Evolutionary conservation across 2,797 vertebrate genomes (phyloP).

Genomic region (Fistularia tabacaria): DNA sequence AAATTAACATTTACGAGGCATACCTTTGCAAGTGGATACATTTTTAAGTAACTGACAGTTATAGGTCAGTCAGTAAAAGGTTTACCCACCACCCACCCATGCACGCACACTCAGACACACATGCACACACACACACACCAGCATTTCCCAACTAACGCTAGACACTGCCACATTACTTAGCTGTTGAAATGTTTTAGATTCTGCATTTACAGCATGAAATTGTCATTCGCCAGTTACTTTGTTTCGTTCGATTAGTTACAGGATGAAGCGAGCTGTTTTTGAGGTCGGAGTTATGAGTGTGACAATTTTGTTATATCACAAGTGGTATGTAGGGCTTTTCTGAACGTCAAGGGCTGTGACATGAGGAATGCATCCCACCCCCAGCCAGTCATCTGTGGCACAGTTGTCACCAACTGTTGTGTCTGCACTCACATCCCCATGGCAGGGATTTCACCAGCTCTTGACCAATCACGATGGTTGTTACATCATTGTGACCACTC

Average conservation of each 20-base stretch:
- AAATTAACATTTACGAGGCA: no score
- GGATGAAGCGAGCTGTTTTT: conserved; percentile 2
- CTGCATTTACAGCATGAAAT: no score
- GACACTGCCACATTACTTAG: no score
- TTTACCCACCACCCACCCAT: no score
- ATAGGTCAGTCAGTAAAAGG: no score
- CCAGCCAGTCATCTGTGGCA: conserved; percentile 15
- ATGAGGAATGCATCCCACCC: conserved; percentile 28
- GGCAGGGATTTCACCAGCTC: conserved; percentile 55
- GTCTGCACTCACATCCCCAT: conserved; percentile 23
- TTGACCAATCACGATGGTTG: conserved; percentile 48
- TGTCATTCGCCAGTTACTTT: not conserved
- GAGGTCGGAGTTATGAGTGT: not conserved
- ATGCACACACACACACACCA: no score
- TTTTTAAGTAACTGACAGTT: no score
- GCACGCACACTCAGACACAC: no score
- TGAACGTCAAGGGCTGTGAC: conserved; percentile 22
- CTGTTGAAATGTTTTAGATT: no score
- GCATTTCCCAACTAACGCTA: no score
- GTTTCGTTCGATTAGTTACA: not conserved
- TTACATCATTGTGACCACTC: conserved; percentile 65
- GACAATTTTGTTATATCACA: conserved; percentile 22
- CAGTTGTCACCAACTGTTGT: conserved; percentile 18
- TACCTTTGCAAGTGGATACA: no score
- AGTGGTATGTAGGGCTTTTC: conserved; percentile 27